Evolutionary conservation across 2,113 vertebrate species (phyloP).

Genomic region (Edolisoma coerulescens): DNA sequence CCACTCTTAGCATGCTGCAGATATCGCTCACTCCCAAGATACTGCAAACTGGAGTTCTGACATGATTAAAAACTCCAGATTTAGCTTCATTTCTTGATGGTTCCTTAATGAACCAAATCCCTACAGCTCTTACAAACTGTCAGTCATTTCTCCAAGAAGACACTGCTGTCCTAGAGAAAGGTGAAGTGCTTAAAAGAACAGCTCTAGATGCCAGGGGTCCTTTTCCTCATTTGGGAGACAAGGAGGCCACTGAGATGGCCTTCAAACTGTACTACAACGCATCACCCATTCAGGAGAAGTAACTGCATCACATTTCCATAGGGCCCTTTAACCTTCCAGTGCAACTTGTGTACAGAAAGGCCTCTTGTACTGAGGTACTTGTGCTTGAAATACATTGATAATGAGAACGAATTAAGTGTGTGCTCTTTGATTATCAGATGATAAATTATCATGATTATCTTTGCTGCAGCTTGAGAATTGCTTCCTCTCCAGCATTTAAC

Average conservation of each 20-base stretch:
- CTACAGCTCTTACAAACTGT: background rate
- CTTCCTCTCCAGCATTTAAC: conserved; percentile 57
- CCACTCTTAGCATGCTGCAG: background rate
- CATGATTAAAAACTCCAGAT: conserved; percentile 13
- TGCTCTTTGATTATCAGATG: conserved; percentile 65
- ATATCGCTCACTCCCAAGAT: background rate
- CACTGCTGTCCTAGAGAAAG: background rate
- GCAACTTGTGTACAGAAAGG: background rate
- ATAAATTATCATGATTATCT: conserved; percentile 65
- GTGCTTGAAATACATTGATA: conserved; percentile 63
- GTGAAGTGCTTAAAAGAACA: background rate
- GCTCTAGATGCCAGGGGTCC: background rate
- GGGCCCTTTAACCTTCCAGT: background rate
- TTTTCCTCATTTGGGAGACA: background rate
- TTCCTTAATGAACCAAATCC: conserved; percentile 6
- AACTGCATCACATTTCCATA: background rate
- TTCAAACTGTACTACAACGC: background rate
- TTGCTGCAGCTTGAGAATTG: conserved; percentile 49
- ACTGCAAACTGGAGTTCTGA: background rate
- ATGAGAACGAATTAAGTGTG: conserved; percentile 64
- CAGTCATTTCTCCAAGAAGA: conserved; percentile 38
- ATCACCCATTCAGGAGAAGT: background rate
- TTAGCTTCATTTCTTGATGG: background rate
- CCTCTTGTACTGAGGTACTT: conserved; percentile 29
- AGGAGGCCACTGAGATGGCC: background rate